These are phyloP conservation scores for Xiphophorus couchianus DNA, from an alignment of 2,113 vertebrate genomes.

Conservation along the genomic window DNA sequence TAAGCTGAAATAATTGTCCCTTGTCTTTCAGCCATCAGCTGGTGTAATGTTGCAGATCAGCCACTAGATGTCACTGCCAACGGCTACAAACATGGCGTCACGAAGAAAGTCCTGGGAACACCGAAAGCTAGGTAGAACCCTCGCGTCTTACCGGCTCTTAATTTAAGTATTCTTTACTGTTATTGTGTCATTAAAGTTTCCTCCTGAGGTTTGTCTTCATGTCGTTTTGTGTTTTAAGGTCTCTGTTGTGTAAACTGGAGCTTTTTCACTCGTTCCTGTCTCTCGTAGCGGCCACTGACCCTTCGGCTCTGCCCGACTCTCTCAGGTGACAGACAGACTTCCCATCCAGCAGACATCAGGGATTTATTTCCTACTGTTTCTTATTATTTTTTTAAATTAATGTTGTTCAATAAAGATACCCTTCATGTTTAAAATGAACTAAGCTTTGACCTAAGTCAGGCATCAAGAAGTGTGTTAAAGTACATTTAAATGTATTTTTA, in stretches of 20 bases:
- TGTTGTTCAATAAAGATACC: background rate
- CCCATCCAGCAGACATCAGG: background rate
- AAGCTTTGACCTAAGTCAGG: background rate
- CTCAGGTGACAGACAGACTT: slow-evolving; percentile 82
- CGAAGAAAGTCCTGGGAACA: slow-evolving; percentile 84
- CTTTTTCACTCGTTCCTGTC: slow-evolving; percentile 88
- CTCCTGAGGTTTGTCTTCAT: no score
- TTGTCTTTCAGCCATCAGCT: slow-evolving; percentile 88
- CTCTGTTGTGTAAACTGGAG: slow-evolving; percentile 90
- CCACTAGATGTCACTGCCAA: slow-evolving; percentile 94
- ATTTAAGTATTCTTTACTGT: background rate
- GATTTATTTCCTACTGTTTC: background rate
- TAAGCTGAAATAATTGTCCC: background rate
- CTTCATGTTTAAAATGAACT: background rate
- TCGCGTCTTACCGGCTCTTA: background rate
- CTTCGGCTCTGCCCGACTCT: slow-evolving; percentile 81
- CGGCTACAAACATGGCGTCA: slow-evolving; percentile 93
- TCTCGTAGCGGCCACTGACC: slow-evolving; percentile 79
- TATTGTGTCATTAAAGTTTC: background rate
- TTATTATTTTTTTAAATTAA: background rate
- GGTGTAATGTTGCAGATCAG: slow-evolving; percentile 87
- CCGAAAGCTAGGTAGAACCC: slow-evolving; percentile 83
- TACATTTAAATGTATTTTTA: background rate
- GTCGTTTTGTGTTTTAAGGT: slow-evolving; percentile 77
- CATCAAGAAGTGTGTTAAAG: background rate